Evolutionary conservation across 2,888 invertebrate species (phyloP), one percentile per base, ranked within the genome.

Genomic region (Melieria crassipennis): DNA sequence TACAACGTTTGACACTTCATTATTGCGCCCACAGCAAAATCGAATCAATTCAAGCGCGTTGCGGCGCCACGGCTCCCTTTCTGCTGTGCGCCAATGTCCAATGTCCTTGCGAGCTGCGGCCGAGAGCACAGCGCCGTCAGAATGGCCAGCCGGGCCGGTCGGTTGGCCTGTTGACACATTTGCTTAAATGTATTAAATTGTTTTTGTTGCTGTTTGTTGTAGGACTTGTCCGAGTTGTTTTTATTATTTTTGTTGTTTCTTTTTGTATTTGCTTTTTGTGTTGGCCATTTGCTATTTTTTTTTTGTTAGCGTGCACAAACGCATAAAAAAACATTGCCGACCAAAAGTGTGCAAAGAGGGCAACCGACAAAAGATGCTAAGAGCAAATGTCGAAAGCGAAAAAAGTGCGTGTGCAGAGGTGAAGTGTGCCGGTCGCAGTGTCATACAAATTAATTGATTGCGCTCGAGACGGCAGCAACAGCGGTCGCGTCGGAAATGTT

Each of bases 1-100:
- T 81, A 83, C 83, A 79, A 78, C 79, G 79, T 80, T 84, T 83
- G 84, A 83, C 82, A 84, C 83, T 84, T 83, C 80, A 82, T 84
- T 84, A 82, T 80, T 80, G 79, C 77, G 79, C 80, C 80, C 79
- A 78, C 78, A 81, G 78, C 78, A 76, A 79, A 81, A 82, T 82
- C 79, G 79, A 83, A 83, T 82, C 79, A 81, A 81, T 82, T 82
- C 79, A 79, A 80, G 75, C 73, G 55, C 74, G 73, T 64, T 30
- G 60, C 75, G 45, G 46, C 56, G 61, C 45, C 43, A 16, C 52
- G 42, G 52, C 46, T 52, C 10, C n/a, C 72, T 74, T 66, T 16
- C 11, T 13, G 56, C 52, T 73, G 75, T 77, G 75, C 58, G 69
- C 73, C 71, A 70, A 52, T 60, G 50, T 65, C 70, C 65, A 70